phyloP scores from a whole-genome alignment of 2,888 invertebrate genomes.

The Cyclophora punctaria region DNA sequence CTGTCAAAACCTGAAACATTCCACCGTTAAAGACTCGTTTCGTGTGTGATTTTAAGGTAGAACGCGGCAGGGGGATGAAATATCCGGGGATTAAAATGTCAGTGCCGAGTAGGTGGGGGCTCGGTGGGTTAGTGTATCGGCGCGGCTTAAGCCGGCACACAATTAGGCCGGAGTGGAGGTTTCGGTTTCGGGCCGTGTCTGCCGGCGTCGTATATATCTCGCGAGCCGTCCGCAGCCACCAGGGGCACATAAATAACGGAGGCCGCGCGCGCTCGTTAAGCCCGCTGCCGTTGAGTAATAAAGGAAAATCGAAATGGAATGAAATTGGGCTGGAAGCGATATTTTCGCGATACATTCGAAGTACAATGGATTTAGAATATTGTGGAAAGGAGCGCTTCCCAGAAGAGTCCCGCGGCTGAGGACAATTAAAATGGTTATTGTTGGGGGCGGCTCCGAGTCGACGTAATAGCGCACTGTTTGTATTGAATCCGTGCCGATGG shows the following conservation, averaged over 20 bases:
- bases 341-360: slow-evolving; percentile 65
- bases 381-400: slow-evolving; percentile 52
- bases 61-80: slow-evolving; percentile 21
- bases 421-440: slow-evolving; percentile 69
- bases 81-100: slow-evolving; percentile 50
- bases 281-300: slow-evolving; percentile 72
- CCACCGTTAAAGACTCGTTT: not conserved
- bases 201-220: slow-evolving; percentile 65
- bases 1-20: slow-evolving; percentile 80
- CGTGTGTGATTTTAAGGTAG: not conserved
- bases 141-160: slow-evolving; percentile 61
- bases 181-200: slow-evolving; percentile 54
- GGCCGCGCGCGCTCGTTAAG: slow-evolving; percentile 71
- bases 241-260: slow-evolving; percentile 73
- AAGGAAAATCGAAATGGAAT: slow-evolving; percentile 76
- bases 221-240: slow-evolving; percentile 69
- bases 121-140: slow-evolving; percentile 45
- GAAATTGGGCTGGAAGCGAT: slow-evolving; percentile 72
- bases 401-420: slow-evolving; percentile 49
- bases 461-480: slow-evolving; percentile 53
- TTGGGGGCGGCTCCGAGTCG: slow-evolving; percentile 42
- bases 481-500: slow-evolving; percentile 53
- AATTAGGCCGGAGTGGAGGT: slow-evolving; percentile 65
- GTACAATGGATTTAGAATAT: slow-evolving; percentile 65
- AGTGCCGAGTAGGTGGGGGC: slow-evolving; percentile 23